phyloP scores from a whole-genome alignment of 1,140 invertebrate genomes.

The Ostrea edulis region DNA sequence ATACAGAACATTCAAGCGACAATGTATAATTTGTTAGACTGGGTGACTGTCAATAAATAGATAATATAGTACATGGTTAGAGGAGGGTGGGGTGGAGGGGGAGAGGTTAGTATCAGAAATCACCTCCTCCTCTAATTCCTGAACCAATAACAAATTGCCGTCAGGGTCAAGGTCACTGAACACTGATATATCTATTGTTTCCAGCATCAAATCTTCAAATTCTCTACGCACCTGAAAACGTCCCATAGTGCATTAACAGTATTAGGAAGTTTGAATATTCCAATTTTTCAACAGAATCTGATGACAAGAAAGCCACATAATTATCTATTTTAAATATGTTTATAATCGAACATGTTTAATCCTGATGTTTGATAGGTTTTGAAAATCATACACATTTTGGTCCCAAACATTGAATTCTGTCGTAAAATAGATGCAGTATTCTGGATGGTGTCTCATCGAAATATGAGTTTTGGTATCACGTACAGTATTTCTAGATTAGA shows the following conservation, averaged over 20 bases:
- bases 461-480: too few relatives aligned
- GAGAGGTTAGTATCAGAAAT: slow-evolving; percentile 39
- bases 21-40: not conserved
- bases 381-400: too few relatives aligned
- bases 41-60: slow-evolving; percentile 10
- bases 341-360: too few relatives aligned
- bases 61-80: slow-evolving; percentile 22
- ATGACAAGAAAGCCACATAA: not conserved
- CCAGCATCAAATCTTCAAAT: slow-evolving; percentile 38
- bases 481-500: too few relatives aligned
- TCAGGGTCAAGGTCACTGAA: slow-evolving; percentile 18
- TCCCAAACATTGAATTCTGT: too few relatives aligned
- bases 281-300: not conserved
- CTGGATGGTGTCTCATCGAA: too few relatives aligned
- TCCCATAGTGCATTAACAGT: slow-evolving; percentile 34
- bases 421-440: too few relatives aligned
- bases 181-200: slow-evolving; percentile 29
- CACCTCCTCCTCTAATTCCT: slow-evolving; percentile 41
- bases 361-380: too few relatives aligned
- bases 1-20: not conserved
- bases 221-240: slow-evolving; percentile 43
- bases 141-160: slow-evolving; percentile 38
- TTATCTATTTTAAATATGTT: too few relatives aligned
- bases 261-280: not conserved
- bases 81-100: slow-evolving; percentile 20